Percentiles rank a stretch among this genome's conserved stretches.
Evolutionary conservation across 1,140 invertebrate genomes (phyloP).

Genomic region (Pantala flavescens): DNA sequence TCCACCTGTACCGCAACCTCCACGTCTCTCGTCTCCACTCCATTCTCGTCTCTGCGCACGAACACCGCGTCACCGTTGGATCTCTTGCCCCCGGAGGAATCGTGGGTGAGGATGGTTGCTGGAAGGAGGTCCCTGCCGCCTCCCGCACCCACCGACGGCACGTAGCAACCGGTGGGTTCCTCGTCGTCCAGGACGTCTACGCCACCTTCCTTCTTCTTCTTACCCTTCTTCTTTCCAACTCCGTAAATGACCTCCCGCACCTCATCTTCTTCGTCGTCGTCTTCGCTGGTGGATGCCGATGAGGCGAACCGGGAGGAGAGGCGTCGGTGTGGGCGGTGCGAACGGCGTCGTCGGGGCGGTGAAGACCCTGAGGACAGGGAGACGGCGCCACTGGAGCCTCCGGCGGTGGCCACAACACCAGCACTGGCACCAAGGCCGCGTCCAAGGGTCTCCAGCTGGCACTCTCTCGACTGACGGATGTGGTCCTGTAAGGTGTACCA

Average conservation of each 20-base stretch:
- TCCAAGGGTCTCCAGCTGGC: slow-evolving; percentile 57
- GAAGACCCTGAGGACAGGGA: not conserved
- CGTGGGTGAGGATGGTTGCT: slow-evolving; percentile 37
- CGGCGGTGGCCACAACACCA: slow-evolving; percentile 28
- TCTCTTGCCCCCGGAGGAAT: slow-evolving; percentile 30
- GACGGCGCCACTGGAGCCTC: slow-evolving; percentile 30
- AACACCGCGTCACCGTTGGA: slow-evolving; percentile 23
- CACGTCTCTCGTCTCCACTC: not conserved
- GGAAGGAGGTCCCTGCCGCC: slow-evolving; percentile 36
- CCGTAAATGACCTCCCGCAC: not conserved
- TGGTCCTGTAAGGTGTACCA: slow-evolving; percentile 50
- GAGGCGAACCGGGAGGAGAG: not conserved
- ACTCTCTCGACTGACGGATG: slow-evolving; percentile 64
- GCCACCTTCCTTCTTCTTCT: not conserved
- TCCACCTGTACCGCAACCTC: not conserved
- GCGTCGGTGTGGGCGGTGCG: slow-evolving; percentile 6
- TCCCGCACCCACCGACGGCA: slow-evolving; percentile 26
- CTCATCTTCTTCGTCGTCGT: slow-evolving; percentile 21
- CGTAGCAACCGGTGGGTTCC: slow-evolving; percentile 34
- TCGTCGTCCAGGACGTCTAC: not conserved
- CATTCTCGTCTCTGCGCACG: not conserved
- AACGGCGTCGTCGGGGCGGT: not conserved
- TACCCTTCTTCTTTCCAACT: not conserved
- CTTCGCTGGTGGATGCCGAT: not conserved
- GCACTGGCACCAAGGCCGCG: slow-evolving; percentile 29